Base-by-base conservation (phyloP, 1,140 invertebrate species). In the Tetramorium parvispinum region DNA sequence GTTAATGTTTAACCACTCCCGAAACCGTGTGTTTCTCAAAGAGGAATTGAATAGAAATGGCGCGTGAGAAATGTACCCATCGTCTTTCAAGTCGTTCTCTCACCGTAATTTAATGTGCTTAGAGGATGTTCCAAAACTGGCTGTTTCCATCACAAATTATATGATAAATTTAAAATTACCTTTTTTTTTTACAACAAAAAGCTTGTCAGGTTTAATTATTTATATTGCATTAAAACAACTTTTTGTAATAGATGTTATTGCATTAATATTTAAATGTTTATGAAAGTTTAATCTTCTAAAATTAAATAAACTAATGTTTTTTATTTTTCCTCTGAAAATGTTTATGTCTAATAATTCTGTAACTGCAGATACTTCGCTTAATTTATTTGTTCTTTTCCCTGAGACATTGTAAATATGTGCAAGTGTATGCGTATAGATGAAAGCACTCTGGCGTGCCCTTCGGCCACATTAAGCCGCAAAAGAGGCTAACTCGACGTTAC, bases 1-100 rank as follows among this genome's bases (percentile, higher is more conserved):
- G 75, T 93, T 91, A 93, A 93, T 93, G 89, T 92, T 93, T 93
- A 87, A 93, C 89, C 87, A 91, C 88, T 75, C 63, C 63, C 86
- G 86, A 90, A 90, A 90, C 86, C 86, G 81, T 79, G 73, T 53
- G 65, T 51, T 66, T 76, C 66, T 63, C 77, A 63, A 85, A 85
- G 46, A 83, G 53, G 61, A 83, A 82, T 75, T 73, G 79, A 83
- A 83, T 83, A 83, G 53, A 83, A 75, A 83, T 83, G 32, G 61
- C 57, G 59, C 63, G 86, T 85, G 40, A 71, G 16, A 82, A 43
- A 79, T 61, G 68, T 57, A 73, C 76, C 87, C 85, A 57, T 37
- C 32, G 53, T 27, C 59, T 76, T 86, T 68, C 57, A 18, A 40
- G 76, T 24, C 37, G 70, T 78, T 63, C 79, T 71, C 49, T 78